A percentile compares a stretch with the other conserved stretches of the same genome.
Conservation (phyloP, 2,113 vertebrate genomes). For the Ceyx margarethae region DNA sequence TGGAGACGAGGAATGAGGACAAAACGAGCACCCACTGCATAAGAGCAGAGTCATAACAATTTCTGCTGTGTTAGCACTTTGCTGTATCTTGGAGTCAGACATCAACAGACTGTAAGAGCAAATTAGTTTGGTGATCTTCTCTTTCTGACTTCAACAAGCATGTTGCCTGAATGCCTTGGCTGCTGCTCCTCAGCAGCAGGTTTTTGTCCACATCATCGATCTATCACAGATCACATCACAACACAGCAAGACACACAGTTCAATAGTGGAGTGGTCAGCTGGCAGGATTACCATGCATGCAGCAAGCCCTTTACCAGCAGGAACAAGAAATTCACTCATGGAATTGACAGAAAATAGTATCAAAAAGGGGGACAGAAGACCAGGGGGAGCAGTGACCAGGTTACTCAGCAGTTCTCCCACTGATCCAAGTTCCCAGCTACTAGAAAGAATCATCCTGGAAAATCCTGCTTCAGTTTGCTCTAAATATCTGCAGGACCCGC, state of each 20-base stretch:
- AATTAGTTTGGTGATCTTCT: not conserved
- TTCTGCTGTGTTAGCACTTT: not conserved
- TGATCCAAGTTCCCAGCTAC: not conserved
- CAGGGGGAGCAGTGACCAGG: not conserved
- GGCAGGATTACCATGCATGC: not conserved
- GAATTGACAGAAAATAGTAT: not conserved
- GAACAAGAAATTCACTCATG: not conserved
- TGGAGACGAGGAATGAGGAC: not conserved
- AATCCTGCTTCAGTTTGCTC: not conserved
- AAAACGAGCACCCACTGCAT: not conserved
- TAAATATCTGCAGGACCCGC: not conserved
- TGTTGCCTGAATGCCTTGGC: not conserved
- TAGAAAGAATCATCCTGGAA: not conserved
- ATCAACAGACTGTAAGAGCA: not conserved
- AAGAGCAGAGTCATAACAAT: not conserved
- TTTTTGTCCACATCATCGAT: not conserved
- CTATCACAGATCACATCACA: not conserved
- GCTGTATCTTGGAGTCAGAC: not conserved
- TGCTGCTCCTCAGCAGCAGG: not conserved
- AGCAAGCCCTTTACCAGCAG: not conserved
- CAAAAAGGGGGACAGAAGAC: not conserved
- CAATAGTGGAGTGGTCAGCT: fast-evolving
- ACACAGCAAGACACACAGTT: not conserved
- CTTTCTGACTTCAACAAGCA: not conserved
- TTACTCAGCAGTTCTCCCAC: not conserved